These are phyloP conservation scores for Nebria brevicollis DNA, from an alignment of 2,888 invertebrate species.

Conservation along the genomic window DNA sequence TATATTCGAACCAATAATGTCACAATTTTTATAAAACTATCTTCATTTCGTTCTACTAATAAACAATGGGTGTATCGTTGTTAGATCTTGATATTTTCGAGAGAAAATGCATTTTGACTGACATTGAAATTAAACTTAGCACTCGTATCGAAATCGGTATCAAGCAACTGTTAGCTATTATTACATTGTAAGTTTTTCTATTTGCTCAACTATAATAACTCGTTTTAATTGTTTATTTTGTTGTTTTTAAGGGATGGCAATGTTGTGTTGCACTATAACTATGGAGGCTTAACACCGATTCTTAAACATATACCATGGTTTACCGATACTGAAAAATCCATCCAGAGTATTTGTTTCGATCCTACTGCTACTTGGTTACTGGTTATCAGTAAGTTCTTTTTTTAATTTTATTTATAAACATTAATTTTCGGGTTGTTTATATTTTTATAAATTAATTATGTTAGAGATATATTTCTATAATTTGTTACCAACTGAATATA, in stretches of 20 bases:
- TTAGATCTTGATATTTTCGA: slow-evolving; percentile 57
- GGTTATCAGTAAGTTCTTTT: slow-evolving; percentile 66
- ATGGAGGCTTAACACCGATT: slow-evolving; percentile 60
- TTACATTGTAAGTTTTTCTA: slow-evolving; percentile 56
- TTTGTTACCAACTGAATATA: no score
- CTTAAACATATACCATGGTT: slow-evolving; percentile 61
- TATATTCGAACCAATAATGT: slow-evolving; percentile 14
- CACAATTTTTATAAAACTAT: slow-evolving; percentile 20
- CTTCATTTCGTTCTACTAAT: slow-evolving; percentile 2
- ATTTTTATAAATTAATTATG: no score
- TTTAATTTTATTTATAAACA: background rate
- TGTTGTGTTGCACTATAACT: slow-evolving; percentile 60
- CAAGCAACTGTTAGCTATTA: slow-evolving; percentile 60
- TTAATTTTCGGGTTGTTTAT: background rate
- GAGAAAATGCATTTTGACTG: slow-evolving; percentile 59
- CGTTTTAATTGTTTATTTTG: background rate
- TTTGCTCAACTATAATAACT: slow-evolving; percentile 10
- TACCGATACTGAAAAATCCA: slow-evolving; percentile 60
- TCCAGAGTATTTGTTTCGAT: slow-evolving; percentile 84
- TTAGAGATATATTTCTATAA: slow-evolving; percentile 9
- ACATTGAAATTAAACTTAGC: slow-evolving; percentile 60
- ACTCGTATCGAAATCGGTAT: slow-evolving; percentile 61
- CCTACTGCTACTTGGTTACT: slow-evolving; percentile 83
- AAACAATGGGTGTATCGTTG: slow-evolving; percentile 43
- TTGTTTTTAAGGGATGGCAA: slow-evolving; percentile 57